Base-by-base conservation (phyloP, 2,113 vertebrate species). In the Melozone crissalis region DNA sequence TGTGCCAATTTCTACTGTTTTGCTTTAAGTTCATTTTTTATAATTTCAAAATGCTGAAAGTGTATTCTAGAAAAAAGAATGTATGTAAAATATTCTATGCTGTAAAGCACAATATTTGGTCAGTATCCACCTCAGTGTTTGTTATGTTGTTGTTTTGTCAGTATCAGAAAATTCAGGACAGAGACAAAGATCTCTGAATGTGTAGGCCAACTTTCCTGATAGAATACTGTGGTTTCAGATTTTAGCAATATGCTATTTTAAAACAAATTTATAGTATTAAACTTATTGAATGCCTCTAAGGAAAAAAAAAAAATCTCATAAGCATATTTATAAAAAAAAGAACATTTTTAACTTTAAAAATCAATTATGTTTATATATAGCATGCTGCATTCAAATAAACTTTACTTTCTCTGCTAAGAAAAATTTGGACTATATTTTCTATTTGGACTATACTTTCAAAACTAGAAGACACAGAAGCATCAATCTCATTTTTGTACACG, bases 311-410 rank as follows among this genome's bases (percentile, higher is more conserved):
- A 91, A 73, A 37, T 82, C 80, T 77, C 43, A 67, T 62, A 47
- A 81, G 47, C 41, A 30, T 95, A 79, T 93, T 96, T 96, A 94
- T 94, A 95, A 92, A 87, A 74, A 57, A 20, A 79, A 84, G 63
- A 59, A 28, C 18, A 35, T 75, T 96, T 96, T 81, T 72, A 94
- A 94, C 71, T 94, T 85, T 39, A 77, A 84, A 94, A 58, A 41
- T 46, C 49, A 81, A 84, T 83, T 65, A 83, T 92, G 94, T 95
- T 97, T 97, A 87, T 97, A 96, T 80, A 89, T 87, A 78, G 94
- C 77, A 96, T 96, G 94, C 63, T 93, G 61, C 61, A 61, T 83
- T 93, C 69, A 95, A 98, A 98, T 98, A 98, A 97, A 98, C 51
- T 91, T 49, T 92, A 88, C 81, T 95, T 94, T 91, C 69, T 94